Evolutionary conservation across 2,888 invertebrate species (phyloP).

Genomic region (Silvanus unidentatus): DNA sequence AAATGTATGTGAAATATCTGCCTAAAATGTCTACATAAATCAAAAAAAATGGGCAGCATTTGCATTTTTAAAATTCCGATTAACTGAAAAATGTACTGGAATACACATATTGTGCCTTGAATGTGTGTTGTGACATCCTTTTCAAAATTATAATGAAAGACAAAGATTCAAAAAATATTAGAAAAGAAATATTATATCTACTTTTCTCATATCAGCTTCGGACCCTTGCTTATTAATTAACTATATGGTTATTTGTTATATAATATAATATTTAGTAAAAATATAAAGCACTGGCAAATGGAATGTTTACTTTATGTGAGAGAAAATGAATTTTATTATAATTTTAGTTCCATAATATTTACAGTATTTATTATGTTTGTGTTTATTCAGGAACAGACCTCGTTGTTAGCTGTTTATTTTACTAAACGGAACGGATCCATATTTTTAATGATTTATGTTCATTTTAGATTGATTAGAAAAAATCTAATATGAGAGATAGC

Average conservation of each 20-base stretch:
- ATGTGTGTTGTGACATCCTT: slow-evolving; percentile 40
- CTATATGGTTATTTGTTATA: slow-evolving; percentile 12
- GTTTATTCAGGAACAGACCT: too few relatives aligned
- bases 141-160: slow-evolving; percentile 21
- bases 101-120: slow-evolving; percentile 46
- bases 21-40: not conserved
- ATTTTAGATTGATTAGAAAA: too few relatives aligned
- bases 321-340: not conserved
- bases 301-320: slow-evolving; percentile 23
- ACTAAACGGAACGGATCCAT: too few relatives aligned
- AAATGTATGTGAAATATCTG: not conserved
- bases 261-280: slow-evolving; percentile 2
- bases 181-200: slow-evolving; percentile 29
- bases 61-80: not conserved
- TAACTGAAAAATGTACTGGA: slow-evolving; percentile 35
- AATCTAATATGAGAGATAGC: too few relatives aligned
- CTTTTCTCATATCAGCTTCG: slow-evolving; percentile 32
- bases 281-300: slow-evolving; percentile 28
- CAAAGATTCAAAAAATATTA: slow-evolving; percentile 21
- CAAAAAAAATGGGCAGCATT: not conserved
- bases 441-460: too few relatives aligned
- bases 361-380: too few relatives aligned
- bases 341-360: not conserved
- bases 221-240: slow-evolving; percentile 37
- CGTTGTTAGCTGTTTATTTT: too few relatives aligned